phyloP scores from a whole-genome alignment of 92 coral and sea anemone species.

The Siderastrea radians region DNA sequence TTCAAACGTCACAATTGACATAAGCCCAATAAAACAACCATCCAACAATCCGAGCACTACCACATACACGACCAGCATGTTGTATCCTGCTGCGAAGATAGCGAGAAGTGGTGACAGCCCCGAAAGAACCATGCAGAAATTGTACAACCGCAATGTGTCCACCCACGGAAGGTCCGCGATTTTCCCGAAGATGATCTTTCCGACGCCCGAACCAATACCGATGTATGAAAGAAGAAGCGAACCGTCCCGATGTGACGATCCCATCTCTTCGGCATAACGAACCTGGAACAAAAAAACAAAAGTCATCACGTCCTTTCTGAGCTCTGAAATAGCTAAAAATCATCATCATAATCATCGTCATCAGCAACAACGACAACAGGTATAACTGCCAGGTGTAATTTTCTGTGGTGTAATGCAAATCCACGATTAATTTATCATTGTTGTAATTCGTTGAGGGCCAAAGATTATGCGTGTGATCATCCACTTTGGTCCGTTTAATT shows the following conservation, averaged over 20 bases:
- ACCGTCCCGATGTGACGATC: conserved; percentile 82
- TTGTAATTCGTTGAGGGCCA: too few relatives aligned
- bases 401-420: too few relatives aligned
- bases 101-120: conserved; percentile 84
- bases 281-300: conserved; percentile 60
- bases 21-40: conserved; percentile 95
- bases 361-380: too few relatives aligned
- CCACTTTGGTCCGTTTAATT: too few relatives aligned
- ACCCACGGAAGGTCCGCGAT: conserved; percentile 81
- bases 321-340: background rate
- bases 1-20: conserved; percentile 97
- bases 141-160: conserved; percentile 72
- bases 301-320: background rate
- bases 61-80: conserved; percentile 90
- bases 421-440: too few relatives aligned
- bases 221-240: conserved; percentile 93
- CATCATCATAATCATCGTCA: too few relatives aligned
- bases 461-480: too few relatives aligned
- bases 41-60: conserved; percentile 87
- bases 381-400: too few relatives aligned
- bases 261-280: conserved; percentile 89
- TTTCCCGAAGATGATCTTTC: conserved; percentile 92
- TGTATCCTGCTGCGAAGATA: conserved; percentile 78
- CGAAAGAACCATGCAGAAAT: conserved; percentile 89
- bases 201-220: conserved; percentile 87